phyloP scores from a whole-genome alignment of 2,113 vertebrate species.

The western clawed frog (Xenopus tropicalis) region DNA sequence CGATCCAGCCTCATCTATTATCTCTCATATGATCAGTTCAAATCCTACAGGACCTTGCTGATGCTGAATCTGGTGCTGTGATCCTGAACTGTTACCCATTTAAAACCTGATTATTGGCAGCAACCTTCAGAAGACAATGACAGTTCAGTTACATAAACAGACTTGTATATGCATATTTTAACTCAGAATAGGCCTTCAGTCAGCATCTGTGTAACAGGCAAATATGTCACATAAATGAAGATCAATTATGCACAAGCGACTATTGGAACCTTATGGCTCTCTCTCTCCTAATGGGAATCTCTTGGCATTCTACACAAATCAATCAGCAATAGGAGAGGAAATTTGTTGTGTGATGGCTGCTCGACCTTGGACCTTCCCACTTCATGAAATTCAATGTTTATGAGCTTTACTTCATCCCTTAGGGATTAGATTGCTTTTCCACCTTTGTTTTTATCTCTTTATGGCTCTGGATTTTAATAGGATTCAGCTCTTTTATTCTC shows the following conservation, averaged over 20 bases:
- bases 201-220: constrained; percentile 14
- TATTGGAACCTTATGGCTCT: constrained; percentile 28
- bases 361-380: constrained; percentile 33
- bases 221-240: constrained; percentile 32
- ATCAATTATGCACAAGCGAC: constrained; percentile 41
- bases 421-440: constrained; percentile 16
- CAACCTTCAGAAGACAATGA: constrained; percentile 25
- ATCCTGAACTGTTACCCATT: constrained; percentile 10
- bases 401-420: constrained; percentile 37
- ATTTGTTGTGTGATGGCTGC: constrained; percentile 31
- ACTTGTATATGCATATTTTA: constrained; percentile 31
- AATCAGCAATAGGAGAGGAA: constrained; percentile 36
- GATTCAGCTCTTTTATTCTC: constrained; percentile 10
- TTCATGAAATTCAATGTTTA: constrained; percentile 42
- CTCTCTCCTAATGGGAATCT: constrained; percentile 37
- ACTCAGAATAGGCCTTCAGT: constrained; percentile 6
- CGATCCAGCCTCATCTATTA: neutral
- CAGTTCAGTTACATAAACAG: constrained; percentile 18
- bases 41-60: neutral
- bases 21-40: neutral
- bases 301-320: constrained; percentile 38
- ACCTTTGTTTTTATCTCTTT: constrained; percentile 18
- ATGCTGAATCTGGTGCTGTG: neutral
- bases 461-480: constrained; percentile 26
- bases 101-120: constrained; percentile 19